Evolutionary conservation across 2,113 vertebrate genomes (phyloP).

Genomic region (Actinemys pallida): DNA sequence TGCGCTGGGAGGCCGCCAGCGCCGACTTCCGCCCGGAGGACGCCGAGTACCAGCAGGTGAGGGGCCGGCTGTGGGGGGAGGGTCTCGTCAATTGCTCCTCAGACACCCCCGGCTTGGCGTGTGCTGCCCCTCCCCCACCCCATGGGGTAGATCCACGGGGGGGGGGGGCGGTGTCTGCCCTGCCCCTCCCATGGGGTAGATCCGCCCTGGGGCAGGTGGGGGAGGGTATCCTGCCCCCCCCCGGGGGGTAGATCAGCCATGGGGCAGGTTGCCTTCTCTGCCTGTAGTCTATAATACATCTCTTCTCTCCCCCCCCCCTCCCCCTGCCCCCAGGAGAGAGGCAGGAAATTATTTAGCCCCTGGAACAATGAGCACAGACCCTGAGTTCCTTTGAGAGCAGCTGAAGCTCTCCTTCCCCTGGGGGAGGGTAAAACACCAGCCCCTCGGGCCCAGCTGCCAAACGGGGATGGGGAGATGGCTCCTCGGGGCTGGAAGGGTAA

Average conservation of each 20-base stretch:
- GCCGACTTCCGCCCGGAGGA: conserved; percentile 93
- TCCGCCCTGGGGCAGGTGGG: no score
- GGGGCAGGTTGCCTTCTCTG: background rate
- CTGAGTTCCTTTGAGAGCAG: background rate
- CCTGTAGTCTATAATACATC: no score
- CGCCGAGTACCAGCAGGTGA: conserved; percentile 94
- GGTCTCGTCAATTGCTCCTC: background rate
- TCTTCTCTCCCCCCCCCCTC: background rate
- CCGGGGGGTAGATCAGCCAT: background rate
- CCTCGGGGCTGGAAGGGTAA: background rate
- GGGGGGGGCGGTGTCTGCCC: no score
- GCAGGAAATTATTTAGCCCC: background rate
- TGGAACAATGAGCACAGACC: background rate
- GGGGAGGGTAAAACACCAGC: background rate
- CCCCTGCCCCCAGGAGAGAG: background rate
- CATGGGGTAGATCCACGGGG: no score
- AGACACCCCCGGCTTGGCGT: background rate
- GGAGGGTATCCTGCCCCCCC: background rate
- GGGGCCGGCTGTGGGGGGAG: background rate
- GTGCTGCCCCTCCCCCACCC: background rate
- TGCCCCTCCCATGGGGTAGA: no score
- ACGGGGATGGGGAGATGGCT: background rate
- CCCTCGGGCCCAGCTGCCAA: background rate
- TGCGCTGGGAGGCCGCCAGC: conserved; percentile 89
- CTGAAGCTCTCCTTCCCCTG: rapidly evolving